Conservation (phyloP, 1,140 invertebrate genomes). For the Periplaneta americana region DNA sequence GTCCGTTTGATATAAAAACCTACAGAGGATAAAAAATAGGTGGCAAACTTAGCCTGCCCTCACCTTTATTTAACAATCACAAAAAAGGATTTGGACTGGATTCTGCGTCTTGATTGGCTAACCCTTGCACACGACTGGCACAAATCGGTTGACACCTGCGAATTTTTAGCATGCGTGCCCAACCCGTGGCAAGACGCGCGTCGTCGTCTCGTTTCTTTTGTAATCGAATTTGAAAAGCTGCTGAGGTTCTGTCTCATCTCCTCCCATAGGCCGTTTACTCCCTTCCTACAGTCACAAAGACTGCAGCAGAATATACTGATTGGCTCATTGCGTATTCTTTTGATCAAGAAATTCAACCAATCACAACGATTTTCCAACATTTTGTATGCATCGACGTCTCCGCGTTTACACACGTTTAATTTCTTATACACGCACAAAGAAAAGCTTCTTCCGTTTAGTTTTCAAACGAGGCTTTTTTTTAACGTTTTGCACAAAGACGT, state of each 20-base stretch:
- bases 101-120: background rate
- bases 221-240: background rate
- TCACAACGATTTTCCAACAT: background rate
- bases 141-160: background rate
- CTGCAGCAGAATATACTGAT: background rate
- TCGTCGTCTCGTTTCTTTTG: background rate
- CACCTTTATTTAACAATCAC: background rate
- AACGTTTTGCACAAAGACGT: background rate
- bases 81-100: background rate
- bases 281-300: background rate
- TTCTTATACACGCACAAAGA: background rate
- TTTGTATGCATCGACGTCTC: background rate
- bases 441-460: background rate
- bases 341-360: background rate
- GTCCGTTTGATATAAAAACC: background rate
- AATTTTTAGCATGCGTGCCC: background rate
- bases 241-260: background rate
- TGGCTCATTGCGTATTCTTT: conserved; percentile 8
- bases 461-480: background rate
- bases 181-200: background rate
- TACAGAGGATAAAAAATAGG: background rate
- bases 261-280: background rate
- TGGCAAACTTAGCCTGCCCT: too few species aligned
- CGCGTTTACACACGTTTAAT: background rate
- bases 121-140: background rate